Percentiles rank a stretch among this genome's conserved stretches.
Conservation (phyloP, 2,888 invertebrate genomes). For the Caradrina clavipalpis region DNA sequence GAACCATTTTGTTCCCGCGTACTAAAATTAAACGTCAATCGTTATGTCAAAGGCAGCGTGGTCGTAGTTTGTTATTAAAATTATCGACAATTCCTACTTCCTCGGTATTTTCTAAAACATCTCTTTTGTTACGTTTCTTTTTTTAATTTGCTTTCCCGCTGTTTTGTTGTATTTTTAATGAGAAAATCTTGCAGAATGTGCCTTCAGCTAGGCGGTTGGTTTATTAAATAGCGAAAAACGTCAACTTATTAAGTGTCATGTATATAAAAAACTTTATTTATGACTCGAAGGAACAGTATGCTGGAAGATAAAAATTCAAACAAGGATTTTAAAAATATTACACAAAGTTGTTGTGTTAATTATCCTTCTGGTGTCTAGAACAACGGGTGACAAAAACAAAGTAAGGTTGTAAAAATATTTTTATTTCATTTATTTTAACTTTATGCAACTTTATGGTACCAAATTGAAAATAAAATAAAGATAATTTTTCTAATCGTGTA, state of each 20-base stretch:
- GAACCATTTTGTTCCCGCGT: slow-evolving; percentile 75
- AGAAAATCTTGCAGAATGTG: slow-evolving; percentile 34
- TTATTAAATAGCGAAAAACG: slow-evolving; percentile 23
- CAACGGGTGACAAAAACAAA: background rate
- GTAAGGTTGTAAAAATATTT: background rate
- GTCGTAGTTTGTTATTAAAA: slow-evolving; percentile 85
- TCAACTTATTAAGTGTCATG: slow-evolving; percentile 34
- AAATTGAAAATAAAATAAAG: too few relatives aligned
- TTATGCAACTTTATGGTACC: background rate
- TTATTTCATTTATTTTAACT: background rate
- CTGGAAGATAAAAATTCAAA: slow-evolving; percentile 10
- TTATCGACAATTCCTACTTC: slow-evolving; percentile 82
- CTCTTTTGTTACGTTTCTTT: slow-evolving; percentile 67
- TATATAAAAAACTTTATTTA: slow-evolving; percentile 31
- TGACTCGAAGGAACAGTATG: slow-evolving; percentile 6
- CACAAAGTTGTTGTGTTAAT: background rate
- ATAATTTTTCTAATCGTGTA: too few relatives aligned
- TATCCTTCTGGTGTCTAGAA: background rate
- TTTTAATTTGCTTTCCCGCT: slow-evolving; percentile 64
- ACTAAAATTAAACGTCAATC: slow-evolving; percentile 90
- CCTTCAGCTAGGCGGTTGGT: slow-evolving; percentile 3
- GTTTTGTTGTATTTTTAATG: slow-evolving; percentile 51
- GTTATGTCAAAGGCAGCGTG: slow-evolving; percentile 80
- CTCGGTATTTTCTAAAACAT: slow-evolving; percentile 81
- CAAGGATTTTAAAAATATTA: slow-evolving; percentile 5